Evolutionary conservation across 2,797 vertebrate species (phyloP).

Genomic region (Hyperoplus lanceolatus): DNA sequence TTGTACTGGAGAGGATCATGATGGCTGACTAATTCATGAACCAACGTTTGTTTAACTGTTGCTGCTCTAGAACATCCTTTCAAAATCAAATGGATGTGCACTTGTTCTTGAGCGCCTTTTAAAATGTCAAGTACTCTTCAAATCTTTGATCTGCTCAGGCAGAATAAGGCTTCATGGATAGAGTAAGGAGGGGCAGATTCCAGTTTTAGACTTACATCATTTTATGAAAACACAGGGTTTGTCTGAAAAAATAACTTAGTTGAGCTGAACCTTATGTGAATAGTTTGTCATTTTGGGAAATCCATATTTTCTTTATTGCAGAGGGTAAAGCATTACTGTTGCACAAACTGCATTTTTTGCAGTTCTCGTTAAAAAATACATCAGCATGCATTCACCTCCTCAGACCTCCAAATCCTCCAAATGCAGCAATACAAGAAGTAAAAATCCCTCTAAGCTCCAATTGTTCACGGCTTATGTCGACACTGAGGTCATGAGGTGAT

Average conservation of each 20-base stretch:
- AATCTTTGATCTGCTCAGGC: conserved; percentile 24
- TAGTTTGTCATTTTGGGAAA: neutral
- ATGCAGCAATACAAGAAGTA: neutral
- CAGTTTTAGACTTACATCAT: neutral
- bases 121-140: conserved; percentile 28
- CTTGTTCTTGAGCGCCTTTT: conserved; percentile 32
- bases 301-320: neutral
- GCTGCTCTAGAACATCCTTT: conserved; percentile 12
- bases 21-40: conserved; percentile 15
- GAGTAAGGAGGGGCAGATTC: neutral
- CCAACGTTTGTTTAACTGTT: neutral
- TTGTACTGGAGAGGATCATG: neutral
- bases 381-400: neutral
- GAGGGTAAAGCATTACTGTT: neutral
- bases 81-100: conserved; percentile 14
- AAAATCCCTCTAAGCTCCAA: neutral
- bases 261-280: neutral
- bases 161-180: conserved; percentile 6
- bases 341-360: neutral
- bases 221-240: conserved; percentile 1
- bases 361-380: neutral
- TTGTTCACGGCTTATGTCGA: neutral
- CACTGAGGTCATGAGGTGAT: neutral
- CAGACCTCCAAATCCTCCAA: neutral
- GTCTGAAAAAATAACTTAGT: no score